phyloP scores from a whole-genome alignment of 2,888 invertebrate genomes.

The Brenthis ino region DNA sequence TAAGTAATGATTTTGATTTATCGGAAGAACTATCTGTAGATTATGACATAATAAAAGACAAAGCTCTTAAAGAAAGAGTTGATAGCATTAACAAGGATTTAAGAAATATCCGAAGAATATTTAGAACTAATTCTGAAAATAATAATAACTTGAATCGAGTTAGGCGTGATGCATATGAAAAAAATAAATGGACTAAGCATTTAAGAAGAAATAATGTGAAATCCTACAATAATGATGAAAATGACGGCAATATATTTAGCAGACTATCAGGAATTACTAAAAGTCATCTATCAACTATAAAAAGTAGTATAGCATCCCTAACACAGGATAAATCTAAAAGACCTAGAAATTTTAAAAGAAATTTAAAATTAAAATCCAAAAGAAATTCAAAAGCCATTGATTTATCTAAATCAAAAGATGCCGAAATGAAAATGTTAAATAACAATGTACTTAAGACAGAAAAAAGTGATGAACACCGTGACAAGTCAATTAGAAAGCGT shows the following conservation, averaged over 20 bases:
- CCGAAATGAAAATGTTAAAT: slow-evolving; percentile 9
- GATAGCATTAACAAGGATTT: slow-evolving; percentile 55
- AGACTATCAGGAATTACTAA: slow-evolving; percentile 26
- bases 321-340: slow-evolving; percentile 15
- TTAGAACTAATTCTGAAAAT: slow-evolving; percentile 40
- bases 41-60: slow-evolving; percentile 42
- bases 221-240: slow-evolving; percentile 37
- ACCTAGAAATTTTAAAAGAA: slow-evolving; percentile 26
- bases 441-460: slow-evolving; percentile 14
- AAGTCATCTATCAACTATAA: slow-evolving; percentile 20
- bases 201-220: slow-evolving; percentile 39
- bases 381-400: slow-evolving; percentile 13
- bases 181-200: slow-evolving; percentile 33
- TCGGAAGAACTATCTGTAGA: slow-evolving; percentile 40
- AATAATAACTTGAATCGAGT: slow-evolving; percentile 32
- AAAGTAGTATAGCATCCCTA: slow-evolving; percentile 9
- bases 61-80: slow-evolving; percentile 49
- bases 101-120: slow-evolving; percentile 48
- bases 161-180: slow-evolving; percentile 49
- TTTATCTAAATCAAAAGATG: not conserved
- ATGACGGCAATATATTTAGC: slow-evolving; percentile 19
- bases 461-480: slow-evolving; percentile 35
- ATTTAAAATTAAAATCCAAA: slow-evolving; percentile 26
- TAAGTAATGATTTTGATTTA: slow-evolving; percentile 18
- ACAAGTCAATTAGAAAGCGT: slow-evolving; percentile 40